Percentiles rank a stretch among this genome's conserved stretches.
Evolutionary conservation across 1,140 invertebrate species (phyloP).

Genomic region (Hylyphantes graminicola): DNA sequence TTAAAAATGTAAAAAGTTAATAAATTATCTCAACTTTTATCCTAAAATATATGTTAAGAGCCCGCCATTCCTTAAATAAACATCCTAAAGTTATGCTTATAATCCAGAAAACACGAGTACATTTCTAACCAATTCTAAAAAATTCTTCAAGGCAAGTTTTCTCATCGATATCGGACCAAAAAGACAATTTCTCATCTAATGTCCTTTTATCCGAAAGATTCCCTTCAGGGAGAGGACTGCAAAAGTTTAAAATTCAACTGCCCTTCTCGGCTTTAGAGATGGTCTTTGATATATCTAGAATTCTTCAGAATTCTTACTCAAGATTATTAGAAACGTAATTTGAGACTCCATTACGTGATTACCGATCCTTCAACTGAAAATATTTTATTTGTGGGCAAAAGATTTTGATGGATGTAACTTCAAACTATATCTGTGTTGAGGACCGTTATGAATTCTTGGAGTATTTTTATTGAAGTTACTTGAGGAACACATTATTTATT

Average conservation of each 20-base stretch:
- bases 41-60: too few relatives aligned
- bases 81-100: too few relatives aligned
- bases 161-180: not conserved
- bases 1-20: too few relatives aligned
- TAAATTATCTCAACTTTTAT: too few relatives aligned
- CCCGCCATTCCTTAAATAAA: too few relatives aligned
- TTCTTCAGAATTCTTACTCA: constrained; percentile 1
- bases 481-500: too few relatives aligned
- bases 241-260: not conserved
- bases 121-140: too few relatives aligned
- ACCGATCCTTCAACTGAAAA: constrained; percentile 14
- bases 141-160: too few relatives aligned
- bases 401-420: not conserved
- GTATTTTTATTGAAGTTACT: not conserved
- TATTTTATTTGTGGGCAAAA: not conserved
- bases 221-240: not conserved
- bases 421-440: not conserved
- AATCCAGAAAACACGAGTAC: too few relatives aligned
- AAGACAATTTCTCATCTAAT: constrained; percentile 8
- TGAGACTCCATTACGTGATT: constrained; percentile 35
- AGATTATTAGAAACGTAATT: constrained; percentile 17
- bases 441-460: too few relatives aligned
- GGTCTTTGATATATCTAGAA: not conserved
- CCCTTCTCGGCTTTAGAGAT: not conserved
- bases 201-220: constrained; percentile 12